phyloP scores from a whole-genome alignment of 2,888 invertebrate genomes.

The Agrochola macilenta region DNA sequence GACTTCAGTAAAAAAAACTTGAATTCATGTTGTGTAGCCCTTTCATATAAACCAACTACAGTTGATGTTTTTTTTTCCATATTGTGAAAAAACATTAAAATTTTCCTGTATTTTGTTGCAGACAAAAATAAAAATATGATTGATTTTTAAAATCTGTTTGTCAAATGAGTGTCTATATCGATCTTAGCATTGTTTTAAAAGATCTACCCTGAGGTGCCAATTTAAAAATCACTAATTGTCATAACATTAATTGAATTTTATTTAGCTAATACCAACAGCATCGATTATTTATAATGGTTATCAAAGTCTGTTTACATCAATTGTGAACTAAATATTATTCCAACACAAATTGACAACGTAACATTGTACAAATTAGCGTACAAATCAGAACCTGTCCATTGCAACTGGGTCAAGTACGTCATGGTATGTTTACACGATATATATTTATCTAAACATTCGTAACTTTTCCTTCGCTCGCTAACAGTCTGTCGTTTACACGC shows the following conservation, averaged over 20 bases:
- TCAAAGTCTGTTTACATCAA: constrained; percentile 23
- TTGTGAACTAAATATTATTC: constrained; percentile 35
- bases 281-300: constrained; percentile 13
- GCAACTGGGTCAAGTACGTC: constrained; percentile 63
- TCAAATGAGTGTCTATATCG: neutral
- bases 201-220: neutral
- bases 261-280: neutral
- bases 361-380: constrained; percentile 48
- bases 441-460: constrained; percentile 45
- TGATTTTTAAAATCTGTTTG: neutral
- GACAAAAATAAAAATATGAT: neutral
- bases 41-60: constrained; percentile 12
- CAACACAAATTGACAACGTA: constrained; percentile 32
- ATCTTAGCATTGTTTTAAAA: neutral
- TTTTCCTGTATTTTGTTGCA: neutral
- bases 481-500: constrained; percentile 49
- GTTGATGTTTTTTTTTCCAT: no score
- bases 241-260: neutral
- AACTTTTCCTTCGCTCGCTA: constrained; percentile 39
- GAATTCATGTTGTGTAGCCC: neutral
- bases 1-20: constrained; percentile 1
- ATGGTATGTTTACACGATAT: constrained; percentile 9
- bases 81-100: no score
- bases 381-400: constrained; percentile 51
- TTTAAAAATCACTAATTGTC: neutral